Conservation (phyloP, 2,888 invertebrate species). For the Drosophila greeni region DNA sequence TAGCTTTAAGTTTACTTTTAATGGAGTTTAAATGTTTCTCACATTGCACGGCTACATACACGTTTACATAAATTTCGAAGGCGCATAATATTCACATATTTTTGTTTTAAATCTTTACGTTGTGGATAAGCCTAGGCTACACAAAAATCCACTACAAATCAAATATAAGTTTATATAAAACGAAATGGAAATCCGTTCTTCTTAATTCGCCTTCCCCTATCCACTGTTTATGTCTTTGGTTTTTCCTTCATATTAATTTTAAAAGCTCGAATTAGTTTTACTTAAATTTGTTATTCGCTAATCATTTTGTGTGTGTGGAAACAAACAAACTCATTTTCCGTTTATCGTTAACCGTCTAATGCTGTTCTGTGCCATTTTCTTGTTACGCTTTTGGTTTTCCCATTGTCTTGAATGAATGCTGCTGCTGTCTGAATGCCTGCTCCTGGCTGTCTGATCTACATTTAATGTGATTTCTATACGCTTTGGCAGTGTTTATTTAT, state of each 20-base stretch:
- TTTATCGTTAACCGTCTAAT: conserved; percentile 11
- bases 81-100: conserved; percentile 78
- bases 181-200: conserved; percentile 30
- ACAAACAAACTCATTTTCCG: conserved; percentile 27
- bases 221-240: conserved; percentile 27
- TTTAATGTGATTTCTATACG: conserved; percentile 75
- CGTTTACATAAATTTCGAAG: conserved; percentile 70
- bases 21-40: conserved; percentile 40
- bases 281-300: conserved; percentile 56
- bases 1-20: conserved; percentile 24
- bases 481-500: conserved; percentile 76
- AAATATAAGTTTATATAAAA: conserved; percentile 45
- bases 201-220: conserved; percentile 25
- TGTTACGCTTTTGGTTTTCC: conserved; percentile 28
- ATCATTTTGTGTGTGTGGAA: conserved; percentile 46
- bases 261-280: conserved; percentile 76
- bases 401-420: conserved; percentile 32
- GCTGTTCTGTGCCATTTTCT: conserved; percentile 42
- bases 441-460: conserved; percentile 44
- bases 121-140: conserved; percentile 59
- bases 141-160: conserved; percentile 49
- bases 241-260: conserved; percentile 50
- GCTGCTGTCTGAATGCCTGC: conserved; percentile 31
- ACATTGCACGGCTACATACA: conserved; percentile 56
- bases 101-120: conserved; percentile 48